Conservation (phyloP, 2,113 vertebrate genomes). For the Callopanchax toddi region DNA sequence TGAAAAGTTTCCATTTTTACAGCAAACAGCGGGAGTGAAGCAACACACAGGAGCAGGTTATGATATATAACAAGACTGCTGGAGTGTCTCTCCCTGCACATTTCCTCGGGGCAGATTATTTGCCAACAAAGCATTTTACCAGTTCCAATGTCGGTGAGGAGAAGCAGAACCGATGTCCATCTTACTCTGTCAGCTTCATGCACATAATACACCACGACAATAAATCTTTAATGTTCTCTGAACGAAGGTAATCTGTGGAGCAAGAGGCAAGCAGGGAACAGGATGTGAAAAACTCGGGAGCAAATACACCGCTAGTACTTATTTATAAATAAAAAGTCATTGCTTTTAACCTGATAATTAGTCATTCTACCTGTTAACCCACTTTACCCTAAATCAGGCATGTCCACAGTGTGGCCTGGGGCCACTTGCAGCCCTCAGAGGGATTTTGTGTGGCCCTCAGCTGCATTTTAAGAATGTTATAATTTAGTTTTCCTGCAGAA, state of each 20-base stretch:
- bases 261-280: neutral
- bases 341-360: too few species aligned
- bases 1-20: conserved; percentile 18
- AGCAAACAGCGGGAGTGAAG: neutral
- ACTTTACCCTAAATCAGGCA: too few species aligned
- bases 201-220: conserved; percentile 22
- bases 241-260: conserved; percentile 6
- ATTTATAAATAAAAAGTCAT: too few species aligned
- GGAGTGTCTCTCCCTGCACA: conserved; percentile 25
- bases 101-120: conserved; percentile 50
- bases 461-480: too few species aligned
- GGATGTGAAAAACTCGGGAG: conserved; percentile 5
- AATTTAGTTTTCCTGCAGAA: too few species aligned
- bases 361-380: too few species aligned
- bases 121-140: conserved; percentile 45
- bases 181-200: conserved; percentile 23
- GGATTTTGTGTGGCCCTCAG: too few species aligned
- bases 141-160: conserved; percentile 29
- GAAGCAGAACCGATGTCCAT: conserved; percentile 25
- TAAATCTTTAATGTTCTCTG: conserved; percentile 24
- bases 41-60: conserved; percentile 3
- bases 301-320: neutral
- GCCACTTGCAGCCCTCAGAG: too few species aligned
- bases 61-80: conserved; percentile 24
- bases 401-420: too few species aligned